phyloP scores from a whole-genome alignment of 1,140 invertebrate species.

The Drosophila pandora region DNA sequence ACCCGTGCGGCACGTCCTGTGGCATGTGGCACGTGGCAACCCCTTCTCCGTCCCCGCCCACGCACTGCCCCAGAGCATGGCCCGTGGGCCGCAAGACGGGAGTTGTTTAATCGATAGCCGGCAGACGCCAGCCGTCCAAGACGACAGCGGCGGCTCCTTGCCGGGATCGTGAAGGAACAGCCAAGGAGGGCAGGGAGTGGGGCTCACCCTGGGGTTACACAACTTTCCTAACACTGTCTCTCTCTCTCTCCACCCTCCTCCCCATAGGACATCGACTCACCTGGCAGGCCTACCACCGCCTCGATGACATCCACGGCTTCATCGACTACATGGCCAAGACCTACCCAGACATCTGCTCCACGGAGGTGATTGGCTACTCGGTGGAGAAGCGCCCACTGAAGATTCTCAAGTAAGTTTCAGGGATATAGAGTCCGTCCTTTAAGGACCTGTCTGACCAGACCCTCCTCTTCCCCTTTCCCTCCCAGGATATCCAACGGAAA shows the following conservation, averaged over 20 bases:
- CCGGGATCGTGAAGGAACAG: constrained; percentile 1
- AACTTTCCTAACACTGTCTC: neutral
- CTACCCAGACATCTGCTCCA: constrained; percentile 88
- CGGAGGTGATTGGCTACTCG: constrained; percentile 90
- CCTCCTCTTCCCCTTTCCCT: neutral
- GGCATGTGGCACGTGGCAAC: constrained; percentile 11
- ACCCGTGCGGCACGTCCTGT: constrained; percentile 18
- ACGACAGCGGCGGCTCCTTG: constrained; percentile 7
- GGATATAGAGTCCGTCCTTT: neutral
- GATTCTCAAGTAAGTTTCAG: constrained; percentile 85
- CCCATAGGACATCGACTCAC: constrained; percentile 89
- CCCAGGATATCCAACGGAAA: constrained; percentile 88
- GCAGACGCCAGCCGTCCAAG: constrained; percentile 18
- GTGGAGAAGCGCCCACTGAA: constrained; percentile 90
- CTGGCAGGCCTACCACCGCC: constrained; percentile 92
- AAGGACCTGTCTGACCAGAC: neutral
- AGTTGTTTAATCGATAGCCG: constrained; percentile 73
- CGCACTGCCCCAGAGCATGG: constrained; percentile 24
- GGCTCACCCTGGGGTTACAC: neutral
- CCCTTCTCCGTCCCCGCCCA: neutral
- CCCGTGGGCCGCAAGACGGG: constrained; percentile 41
- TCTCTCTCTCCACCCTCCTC: neutral
- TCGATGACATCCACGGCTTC: constrained; percentile 89
- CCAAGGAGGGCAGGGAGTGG: neutral
- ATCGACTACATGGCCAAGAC: constrained; percentile 89